Evolutionary conservation across 2,888 invertebrate species (phyloP), one percentile per base, ranked within the genome.

Genomic region (Icerya purchasi): DNA sequence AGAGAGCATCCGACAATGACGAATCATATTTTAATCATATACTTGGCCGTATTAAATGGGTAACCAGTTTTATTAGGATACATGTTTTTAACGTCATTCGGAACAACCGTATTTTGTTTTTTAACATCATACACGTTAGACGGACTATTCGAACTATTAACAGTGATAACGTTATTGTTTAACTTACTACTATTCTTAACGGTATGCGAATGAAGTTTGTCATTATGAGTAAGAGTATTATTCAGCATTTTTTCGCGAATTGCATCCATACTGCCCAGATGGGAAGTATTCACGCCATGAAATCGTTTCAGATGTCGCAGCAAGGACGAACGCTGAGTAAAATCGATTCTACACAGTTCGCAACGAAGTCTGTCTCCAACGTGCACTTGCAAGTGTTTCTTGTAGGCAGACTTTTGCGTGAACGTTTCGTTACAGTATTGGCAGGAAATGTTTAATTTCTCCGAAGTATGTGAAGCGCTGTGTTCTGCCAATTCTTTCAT

Each of bases 251-350:
- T 36, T 36, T 36, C 36, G 8, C 36, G 36, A 8, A 36, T 36
- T 36, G 14, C 36, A 14, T 36, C 14, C 36, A 36, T 36, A 36
- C 14, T 36, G 14, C 36, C 36, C 36, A 36, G 14, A 36, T 36
- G 36, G 14, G 36, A 36, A 5, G 36, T 36, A 36, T 36, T 36
- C 5, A 36, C 14, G 5, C 36, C 36, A 62, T 67, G 67, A 36
- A 67, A 65, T 22, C 66, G 61, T 50, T 66, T 67, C 49, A 64
- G 63, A 58, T 67, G 67, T 20, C 67, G 62, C 51, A 67, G 59
- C 22, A 67, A 61, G 25, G 67, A 67, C 22, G 66, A 66, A 54
- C 65, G 62, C 54, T 67, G 67, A 20, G 66, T 67, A 56, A 67
- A 67, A 53, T 65, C 66, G 20, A 66, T 66, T 18, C 66, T 64